Base-by-base conservation (phyloP, 2,113 vertebrate species). In the Okapia johnstoni region DNA sequence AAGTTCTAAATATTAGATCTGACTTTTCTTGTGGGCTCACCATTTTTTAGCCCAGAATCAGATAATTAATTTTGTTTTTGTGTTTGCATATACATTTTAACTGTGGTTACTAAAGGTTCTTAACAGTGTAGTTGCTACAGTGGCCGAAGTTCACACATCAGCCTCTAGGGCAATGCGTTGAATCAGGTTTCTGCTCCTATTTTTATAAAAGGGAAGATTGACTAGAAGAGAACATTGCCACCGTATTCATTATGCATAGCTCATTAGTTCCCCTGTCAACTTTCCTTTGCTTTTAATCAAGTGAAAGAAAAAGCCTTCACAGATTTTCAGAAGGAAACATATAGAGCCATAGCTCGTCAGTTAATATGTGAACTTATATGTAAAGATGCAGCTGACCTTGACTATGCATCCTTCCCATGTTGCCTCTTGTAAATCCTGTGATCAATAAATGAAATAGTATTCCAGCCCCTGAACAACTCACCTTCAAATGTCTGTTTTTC, bases 251-350 rank as follows among this genome's bases (percentile, higher is more conserved):
- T 97, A 93, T 98, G 92, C 52, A 92, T 57, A 96, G 54, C 79
- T 97, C 93, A 97, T 97, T 97, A 98, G 77, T 94, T 93, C 1
- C 70, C 93, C 85, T 97, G 98, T 89, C 91, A 90, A 60, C n/a
- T 94, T 98, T 96, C 52, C 28, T 91, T 95, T 98, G 50, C 95
- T 92, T 98, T 98, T 98, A 85, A 90, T 94, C 98, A 96, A 92
- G 92, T 84, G 87, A 98, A 97, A 96, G 9, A 19, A 95, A 84
- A 96, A 50, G 14, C 25, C 60, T 91, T 96, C 81, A 80, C 80
- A 36, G 73, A 97, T 83, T 96, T 97, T 97, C 23, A 76, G 61
- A 52, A 77, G 89, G 93, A 95, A 92, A 52, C 77, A 70, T 92
- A 80, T 26, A 86, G 88, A 79, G 58, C 40, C 58, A 9, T 79